A percentile compares a stretch with the other conserved stretches of the same genome.
phyloP scores from a whole-genome alignment of 2,888 invertebrate genomes.

The Parelbella ahira region DNA sequence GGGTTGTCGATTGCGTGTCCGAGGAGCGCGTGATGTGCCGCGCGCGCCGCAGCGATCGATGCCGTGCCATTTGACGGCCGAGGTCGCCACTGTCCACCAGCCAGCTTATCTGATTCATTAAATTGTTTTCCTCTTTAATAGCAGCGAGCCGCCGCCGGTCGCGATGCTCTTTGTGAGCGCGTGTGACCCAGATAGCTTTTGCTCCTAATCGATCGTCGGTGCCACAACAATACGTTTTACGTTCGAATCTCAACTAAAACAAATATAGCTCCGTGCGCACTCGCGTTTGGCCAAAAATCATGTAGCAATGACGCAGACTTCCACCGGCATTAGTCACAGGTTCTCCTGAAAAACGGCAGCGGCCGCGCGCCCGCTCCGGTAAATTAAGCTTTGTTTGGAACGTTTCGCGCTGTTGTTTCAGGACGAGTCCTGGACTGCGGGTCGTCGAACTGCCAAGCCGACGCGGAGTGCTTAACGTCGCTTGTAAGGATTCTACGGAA shows the following conservation, averaged over 20 bases:
- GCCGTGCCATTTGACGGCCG: slow-evolving; percentile 71
- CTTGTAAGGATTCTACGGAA: slow-evolving; percentile 80
- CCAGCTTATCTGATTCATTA: slow-evolving; percentile 75
- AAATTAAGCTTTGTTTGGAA: slow-evolving; percentile 54
- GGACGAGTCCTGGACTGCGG: slow-evolving; percentile 59
- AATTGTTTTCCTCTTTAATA: slow-evolving; percentile 51
- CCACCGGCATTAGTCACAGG: slow-evolving; percentile 42
- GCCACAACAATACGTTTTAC: slow-evolving; percentile 44
- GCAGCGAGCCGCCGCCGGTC: slow-evolving; percentile 59
- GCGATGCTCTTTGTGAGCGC: slow-evolving; percentile 58
- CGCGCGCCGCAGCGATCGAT: slow-evolving; percentile 63
- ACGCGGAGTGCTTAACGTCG: slow-evolving; percentile 73
- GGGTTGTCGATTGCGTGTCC: slow-evolving; percentile 48
- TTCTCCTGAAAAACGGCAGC: slow-evolving; percentile 33
- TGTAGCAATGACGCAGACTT: slow-evolving; percentile 36
- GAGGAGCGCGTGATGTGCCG: slow-evolving; percentile 50
- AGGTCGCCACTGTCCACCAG: slow-evolving; percentile 75
- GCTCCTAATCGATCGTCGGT: slow-evolving; percentile 58
- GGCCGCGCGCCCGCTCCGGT: slow-evolving; percentile 32
- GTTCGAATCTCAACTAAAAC: slow-evolving; percentile 37
- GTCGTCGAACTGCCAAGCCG: slow-evolving; percentile 77
- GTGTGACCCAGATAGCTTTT: slow-evolving; percentile 70
- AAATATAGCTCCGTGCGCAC: slow-evolving; percentile 37
- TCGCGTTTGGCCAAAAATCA: slow-evolving; percentile 33
- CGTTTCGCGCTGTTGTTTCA: slow-evolving; percentile 48